These are phyloP conservation scores for Staurois parvus DNA, from an alignment of 2,797 vertebrate species.

Conservation along the genomic window DNA sequence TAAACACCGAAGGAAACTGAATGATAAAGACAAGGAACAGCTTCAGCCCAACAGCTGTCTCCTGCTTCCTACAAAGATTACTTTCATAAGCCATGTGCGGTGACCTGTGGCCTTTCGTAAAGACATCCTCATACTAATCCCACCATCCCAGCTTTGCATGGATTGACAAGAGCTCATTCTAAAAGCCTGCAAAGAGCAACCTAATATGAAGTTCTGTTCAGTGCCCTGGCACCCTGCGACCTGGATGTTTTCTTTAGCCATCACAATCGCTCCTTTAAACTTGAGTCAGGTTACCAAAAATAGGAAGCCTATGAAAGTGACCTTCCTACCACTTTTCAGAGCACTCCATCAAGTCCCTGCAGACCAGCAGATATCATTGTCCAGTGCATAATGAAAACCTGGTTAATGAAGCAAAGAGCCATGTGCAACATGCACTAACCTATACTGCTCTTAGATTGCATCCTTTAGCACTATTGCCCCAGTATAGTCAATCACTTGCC, in stretches of 20 bases:
- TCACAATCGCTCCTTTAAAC: slow-evolving; percentile 25
- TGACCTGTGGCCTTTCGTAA: slow-evolving; percentile 49
- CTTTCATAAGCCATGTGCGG: slow-evolving; percentile 56
- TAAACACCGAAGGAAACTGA: not conserved
- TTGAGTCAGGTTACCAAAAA: slow-evolving; percentile 42
- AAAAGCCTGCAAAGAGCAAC: slow-evolving; percentile 54
- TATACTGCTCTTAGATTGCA: too few relatives aligned
- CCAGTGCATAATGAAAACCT: too few relatives aligned
- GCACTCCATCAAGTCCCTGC: too few relatives aligned
- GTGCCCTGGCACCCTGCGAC: slow-evolving; percentile 17
- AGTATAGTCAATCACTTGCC: too few relatives aligned
- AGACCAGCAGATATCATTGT: not conserved
- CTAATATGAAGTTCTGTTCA: slow-evolving; percentile 42
- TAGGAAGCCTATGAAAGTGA: not conserved
- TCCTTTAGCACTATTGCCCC: too few relatives aligned
- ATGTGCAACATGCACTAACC: too few relatives aligned
- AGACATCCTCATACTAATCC: slow-evolving; percentile 55
- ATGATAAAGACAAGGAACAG: slow-evolving; percentile 56
- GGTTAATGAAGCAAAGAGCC: too few relatives aligned
- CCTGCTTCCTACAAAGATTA: slow-evolving; percentile 57
- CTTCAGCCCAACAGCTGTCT: slow-evolving; percentile 50
- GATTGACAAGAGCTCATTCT: slow-evolving; percentile 49
- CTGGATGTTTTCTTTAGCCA: slow-evolving; percentile 44
- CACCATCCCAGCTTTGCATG: slow-evolving; percentile 33
- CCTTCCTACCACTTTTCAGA: not conserved